A percentile compares a stretch with the other conserved stretches of the same genome.
phyloP scores from a whole-genome alignment of 2,888 invertebrate genomes.

The Pegoplata infirma region DNA sequence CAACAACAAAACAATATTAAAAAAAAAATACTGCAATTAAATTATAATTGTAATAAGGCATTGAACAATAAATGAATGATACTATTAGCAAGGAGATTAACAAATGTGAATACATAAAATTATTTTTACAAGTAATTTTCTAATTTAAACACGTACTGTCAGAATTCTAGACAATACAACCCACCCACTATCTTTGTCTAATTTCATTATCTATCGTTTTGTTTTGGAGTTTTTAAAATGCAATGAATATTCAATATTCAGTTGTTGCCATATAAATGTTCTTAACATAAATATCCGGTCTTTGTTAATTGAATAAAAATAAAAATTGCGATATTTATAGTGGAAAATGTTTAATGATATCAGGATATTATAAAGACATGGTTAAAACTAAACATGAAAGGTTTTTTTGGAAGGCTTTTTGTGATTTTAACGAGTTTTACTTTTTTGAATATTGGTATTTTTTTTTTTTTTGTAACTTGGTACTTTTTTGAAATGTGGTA shows the following conservation, averaged over 20 bases:
- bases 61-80: conserved; percentile 22
- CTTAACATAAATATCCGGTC: background rate
- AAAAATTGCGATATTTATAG: too few relatives aligned
- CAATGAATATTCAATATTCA: conserved; percentile 21
- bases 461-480: too few relatives aligned
- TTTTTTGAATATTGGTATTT: too few relatives aligned
- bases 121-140: conserved; percentile 29
- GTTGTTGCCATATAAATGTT: conserved; percentile 12
- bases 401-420: too few relatives aligned
- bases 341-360: too few relatives aligned
- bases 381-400: too few relatives aligned
- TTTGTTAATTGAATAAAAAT: background rate
- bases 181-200: conserved; percentile 33
- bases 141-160: conserved; percentile 57
- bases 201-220: background rate
- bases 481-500: too few relatives aligned
- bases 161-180: conserved; percentile 58
- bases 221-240: background rate
- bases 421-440: too few relatives aligned
- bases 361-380: too few relatives aligned
- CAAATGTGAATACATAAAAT: background rate
- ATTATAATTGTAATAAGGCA: conserved; percentile 38
- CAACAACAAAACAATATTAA: background rate
- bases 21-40: conserved; percentile 47
- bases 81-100: background rate